A percentile compares a stretch with the other conserved stretches of the same genome.
Conservation (phyloP, 2,113 vertebrate species). For the Anthoscopus minutus region DNA sequence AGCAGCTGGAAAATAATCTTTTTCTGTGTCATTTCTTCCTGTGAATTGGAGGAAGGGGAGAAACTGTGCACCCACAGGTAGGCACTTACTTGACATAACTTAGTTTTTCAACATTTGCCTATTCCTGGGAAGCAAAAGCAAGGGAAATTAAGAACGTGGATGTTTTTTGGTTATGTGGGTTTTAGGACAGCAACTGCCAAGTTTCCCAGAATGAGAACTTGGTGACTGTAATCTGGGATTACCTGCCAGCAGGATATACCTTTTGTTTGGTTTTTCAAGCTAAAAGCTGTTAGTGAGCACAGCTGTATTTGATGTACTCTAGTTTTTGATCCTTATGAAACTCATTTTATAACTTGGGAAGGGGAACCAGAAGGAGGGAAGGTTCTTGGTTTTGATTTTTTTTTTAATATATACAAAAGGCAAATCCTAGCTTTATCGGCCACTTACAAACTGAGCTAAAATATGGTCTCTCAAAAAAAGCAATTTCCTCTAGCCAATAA, state of each 20-base stretch:
- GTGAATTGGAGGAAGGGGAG: not conserved
- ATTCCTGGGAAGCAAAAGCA: not conserved
- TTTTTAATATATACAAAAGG: not conserved
- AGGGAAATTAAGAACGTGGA: not conserved
- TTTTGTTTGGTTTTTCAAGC: not conserved
- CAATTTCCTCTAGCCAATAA: not conserved
- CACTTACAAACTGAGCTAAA: slow-evolving; percentile 18
- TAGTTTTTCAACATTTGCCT: not conserved
- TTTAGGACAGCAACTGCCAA: not conserved
- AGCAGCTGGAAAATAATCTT: not conserved
- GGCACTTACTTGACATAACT: not conserved
- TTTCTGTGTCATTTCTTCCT: not conserved
- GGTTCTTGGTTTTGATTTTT: not conserved
- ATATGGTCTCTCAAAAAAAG: not conserved
- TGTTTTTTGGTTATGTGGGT: not conserved
- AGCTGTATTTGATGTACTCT: not conserved
- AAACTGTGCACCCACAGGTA: not conserved
- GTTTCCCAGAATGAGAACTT: slow-evolving; percentile 22
- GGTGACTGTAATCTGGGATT: not conserved
- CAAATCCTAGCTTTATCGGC: not conserved
- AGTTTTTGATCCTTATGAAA: not conserved
- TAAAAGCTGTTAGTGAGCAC: not conserved
- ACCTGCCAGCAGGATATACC: not conserved
- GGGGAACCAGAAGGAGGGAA: not conserved
- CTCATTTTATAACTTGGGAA: not conserved